phyloP scores from a whole-genome alignment of 2,888 invertebrate genomes.

The Caenorhabditis sp. region DNA sequence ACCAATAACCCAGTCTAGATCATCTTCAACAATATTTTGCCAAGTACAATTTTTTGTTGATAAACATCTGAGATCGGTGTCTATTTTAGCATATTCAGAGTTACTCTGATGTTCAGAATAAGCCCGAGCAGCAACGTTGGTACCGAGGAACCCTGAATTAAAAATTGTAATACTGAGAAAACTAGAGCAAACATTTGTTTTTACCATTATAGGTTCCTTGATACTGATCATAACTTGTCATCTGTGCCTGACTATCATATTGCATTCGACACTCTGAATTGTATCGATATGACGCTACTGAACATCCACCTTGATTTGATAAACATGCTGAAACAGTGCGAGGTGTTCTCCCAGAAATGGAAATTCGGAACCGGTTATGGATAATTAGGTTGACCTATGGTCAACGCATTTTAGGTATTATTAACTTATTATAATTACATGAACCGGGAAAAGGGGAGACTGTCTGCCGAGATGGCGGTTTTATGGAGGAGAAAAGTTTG shows the following conservation, averaged over 20 bases:
- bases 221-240: slow-evolving; percentile 15
- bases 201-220: background rate
- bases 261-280: slow-evolving; percentile 39
- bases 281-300: slow-evolving; percentile 49
- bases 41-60: slow-evolving; percentile 46
- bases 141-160: slow-evolving; percentile 50
- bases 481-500: no score
- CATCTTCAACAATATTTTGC: slow-evolving; percentile 54
- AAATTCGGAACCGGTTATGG: background rate
- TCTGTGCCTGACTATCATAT: slow-evolving; percentile 13
- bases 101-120: slow-evolving; percentile 45
- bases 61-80: slow-evolving; percentile 48
- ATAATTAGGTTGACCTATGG: background rate
- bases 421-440: background rate
- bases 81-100: slow-evolving; percentile 44
- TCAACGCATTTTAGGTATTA: no score
- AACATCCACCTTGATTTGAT: slow-evolving; percentile 50
- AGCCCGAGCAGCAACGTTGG: slow-evolving; percentile 45
- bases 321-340: slow-evolving; percentile 30
- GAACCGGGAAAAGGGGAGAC: background rate
- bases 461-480: no score
- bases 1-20: slow-evolving; percentile 58
- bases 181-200: background rate
- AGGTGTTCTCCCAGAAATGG: no score
- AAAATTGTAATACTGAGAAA: no score